These are phyloP conservation scores for Cyprinella venusta DNA, from an alignment of 2,797 vertebrate species.

Conservation along the genomic window DNA sequence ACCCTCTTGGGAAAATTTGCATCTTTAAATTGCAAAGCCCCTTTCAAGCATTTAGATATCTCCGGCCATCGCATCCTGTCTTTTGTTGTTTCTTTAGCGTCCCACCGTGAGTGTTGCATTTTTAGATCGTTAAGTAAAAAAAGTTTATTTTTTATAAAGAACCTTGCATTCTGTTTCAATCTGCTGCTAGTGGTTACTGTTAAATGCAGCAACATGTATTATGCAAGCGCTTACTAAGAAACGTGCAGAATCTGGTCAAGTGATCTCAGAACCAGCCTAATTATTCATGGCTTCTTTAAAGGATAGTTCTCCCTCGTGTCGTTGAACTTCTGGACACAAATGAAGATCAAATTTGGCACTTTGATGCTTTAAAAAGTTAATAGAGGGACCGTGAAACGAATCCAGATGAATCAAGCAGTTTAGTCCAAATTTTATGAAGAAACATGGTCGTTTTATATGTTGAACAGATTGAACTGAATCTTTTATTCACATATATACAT, in stretches of 20 bases:
- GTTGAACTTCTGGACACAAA: no score
- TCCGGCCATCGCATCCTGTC: neutral
- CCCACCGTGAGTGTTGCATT: neutral
- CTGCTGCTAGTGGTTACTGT: neutral
- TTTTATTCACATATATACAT: no score
- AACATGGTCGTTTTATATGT: no score
- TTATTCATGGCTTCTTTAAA: neutral
- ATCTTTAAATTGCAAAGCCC: neutral
- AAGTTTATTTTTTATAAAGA: neutral
- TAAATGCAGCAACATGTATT: neutral
- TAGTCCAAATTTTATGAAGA: no score
- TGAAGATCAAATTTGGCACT: no score
- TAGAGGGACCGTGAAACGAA: no score
- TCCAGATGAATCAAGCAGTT: no score
- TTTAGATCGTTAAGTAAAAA: constrained; percentile 1
- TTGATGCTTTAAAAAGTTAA: no score
- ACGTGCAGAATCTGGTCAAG: neutral
- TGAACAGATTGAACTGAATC: no score
- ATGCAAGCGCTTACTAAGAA: neutral
- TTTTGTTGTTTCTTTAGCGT: neutral
- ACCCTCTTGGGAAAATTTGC: constrained; percentile 18
- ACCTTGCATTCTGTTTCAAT: neutral
- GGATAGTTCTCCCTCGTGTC: no score
- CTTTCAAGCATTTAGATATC: neutral
- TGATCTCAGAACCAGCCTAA: neutral